Evolutionary conservation across 1,140 invertebrate species (phyloP).

Genomic region (Drosophila teissieri): DNA sequence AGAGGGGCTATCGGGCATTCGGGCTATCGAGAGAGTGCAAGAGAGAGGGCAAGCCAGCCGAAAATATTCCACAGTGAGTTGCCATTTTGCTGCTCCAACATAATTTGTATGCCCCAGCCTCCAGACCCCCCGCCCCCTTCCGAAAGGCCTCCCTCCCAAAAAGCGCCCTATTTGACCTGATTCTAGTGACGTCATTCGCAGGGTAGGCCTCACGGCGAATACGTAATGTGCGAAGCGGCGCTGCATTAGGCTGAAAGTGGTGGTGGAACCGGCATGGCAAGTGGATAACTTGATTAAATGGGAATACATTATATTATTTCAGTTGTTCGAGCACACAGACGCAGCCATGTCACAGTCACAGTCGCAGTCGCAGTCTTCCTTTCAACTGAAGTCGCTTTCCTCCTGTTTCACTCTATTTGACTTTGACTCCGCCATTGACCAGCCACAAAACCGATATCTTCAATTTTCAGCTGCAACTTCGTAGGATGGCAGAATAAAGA

Average conservation of each 20-base stretch:
- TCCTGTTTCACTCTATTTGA: background rate
- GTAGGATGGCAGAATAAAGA: background rate
- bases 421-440: slow-evolving; percentile 26
- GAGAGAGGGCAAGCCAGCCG: slow-evolving; percentile 8
- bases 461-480: slow-evolving; percentile 48
- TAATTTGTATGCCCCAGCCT: slow-evolving; percentile 52
- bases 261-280: slow-evolving; percentile 3
- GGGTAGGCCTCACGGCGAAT: slow-evolving; percentile 44
- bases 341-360: background rate
- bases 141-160: background rate
- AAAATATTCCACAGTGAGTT: slow-evolving; percentile 69
- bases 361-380: background rate
- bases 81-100: slow-evolving; percentile 69
- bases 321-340: slow-evolving; percentile 24
- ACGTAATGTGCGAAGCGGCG: slow-evolving; percentile 53
- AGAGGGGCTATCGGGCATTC: background rate
- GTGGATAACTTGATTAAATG: slow-evolving; percentile 45
- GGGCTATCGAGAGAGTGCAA: background rate
- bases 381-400: background rate
- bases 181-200: slow-evolving; percentile 74
- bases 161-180: slow-evolving; percentile 65
- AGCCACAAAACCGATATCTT: slow-evolving; percentile 43
- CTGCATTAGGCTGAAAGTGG: slow-evolving; percentile 19
- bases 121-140: background rate
- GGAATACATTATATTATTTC: slow-evolving; percentile 17